Base-by-base conservation (phyloP, 2,888 invertebrate genomes). In the Eueremaeus valkanovi region DNA sequence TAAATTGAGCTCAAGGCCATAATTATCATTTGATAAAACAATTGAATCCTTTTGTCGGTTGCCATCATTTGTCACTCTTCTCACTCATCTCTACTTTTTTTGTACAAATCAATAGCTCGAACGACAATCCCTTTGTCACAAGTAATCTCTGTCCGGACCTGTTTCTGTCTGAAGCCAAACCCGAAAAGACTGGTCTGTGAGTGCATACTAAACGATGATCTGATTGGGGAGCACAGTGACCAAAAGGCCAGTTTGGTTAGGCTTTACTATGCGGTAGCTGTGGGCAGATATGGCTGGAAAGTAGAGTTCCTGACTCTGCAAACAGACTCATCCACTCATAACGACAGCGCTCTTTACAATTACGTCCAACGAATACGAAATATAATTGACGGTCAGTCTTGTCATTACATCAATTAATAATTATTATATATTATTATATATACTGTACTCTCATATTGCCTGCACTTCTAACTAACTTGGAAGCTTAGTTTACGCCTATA, bases 271-370 rank as follows among this genome's bases (percentile, higher is more conserved):
- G 76, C 76, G 40, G 73, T 76, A 29, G 75, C 77, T 66, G 66
- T 36, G 73, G 78, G 79, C 8, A 75, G 73, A 58, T 77, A 77
- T 73, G 63, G n/a, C 42, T 78, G 77, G 77, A 78, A 68, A 61
- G 63, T 79, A 24, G 68, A 68, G 40, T 68, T 40, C 24, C 40
- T 68, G 0, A 21, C 68, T 0, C 5, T 68, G 1, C 68, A 68
- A 40, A 68, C 68, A 1, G 68, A 68, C 13, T 3, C 21, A 21
- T 8, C n/a, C 16, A 21, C 5, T 24, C 24, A 40, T 21, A 68
- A 8, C 33, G 68, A 68, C 42, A 42, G 9, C 21, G 68, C 68
- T 11, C 33, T 68, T 40, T 40, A 27, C 42, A 27, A 68, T 68
- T 68, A 42, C 24, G 21, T 42, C n/a, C 31, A 24, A 68, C 40